Conservation (phyloP, 2,113 vertebrate species). For the Electrona antarctica region DNA sequence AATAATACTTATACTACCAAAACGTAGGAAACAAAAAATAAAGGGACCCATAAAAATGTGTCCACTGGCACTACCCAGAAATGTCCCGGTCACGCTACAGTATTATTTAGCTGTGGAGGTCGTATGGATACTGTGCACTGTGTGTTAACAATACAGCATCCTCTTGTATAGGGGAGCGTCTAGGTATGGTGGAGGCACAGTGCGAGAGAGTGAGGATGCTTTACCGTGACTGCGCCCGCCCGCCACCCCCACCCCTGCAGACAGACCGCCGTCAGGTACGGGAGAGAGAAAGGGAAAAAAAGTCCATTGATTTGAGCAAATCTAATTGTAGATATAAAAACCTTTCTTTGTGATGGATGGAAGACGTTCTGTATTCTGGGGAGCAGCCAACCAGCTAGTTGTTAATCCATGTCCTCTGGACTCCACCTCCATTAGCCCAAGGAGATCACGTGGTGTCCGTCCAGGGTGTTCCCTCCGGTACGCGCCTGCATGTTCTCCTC, state of each 20-base stretch:
- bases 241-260: constrained; percentile 93
- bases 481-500: constrained; percentile 99
- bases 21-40: no score
- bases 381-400: no score
- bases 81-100: no score
- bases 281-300: neutral
- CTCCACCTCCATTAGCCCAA: constrained; percentile 82
- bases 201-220: constrained; percentile 95
- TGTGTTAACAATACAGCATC: constrained; percentile 18
- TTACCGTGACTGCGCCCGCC: constrained; percentile 95
- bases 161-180: constrained; percentile 85
- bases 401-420: neutral
- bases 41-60: no score
- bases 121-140: no score
- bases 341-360: neutral
- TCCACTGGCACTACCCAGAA: no score
- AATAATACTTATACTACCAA: no score
- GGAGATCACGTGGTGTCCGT: constrained; percentile 96
- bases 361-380: neutral
- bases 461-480: constrained; percentile 92
- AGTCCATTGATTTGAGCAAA: neutral
- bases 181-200: constrained; percentile 92
- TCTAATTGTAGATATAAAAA: neutral
- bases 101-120: no score
- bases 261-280: constrained; percentile 92